Conservation (phyloP, 1,140 invertebrate species). For the Leptopilina boulardi region DNA sequence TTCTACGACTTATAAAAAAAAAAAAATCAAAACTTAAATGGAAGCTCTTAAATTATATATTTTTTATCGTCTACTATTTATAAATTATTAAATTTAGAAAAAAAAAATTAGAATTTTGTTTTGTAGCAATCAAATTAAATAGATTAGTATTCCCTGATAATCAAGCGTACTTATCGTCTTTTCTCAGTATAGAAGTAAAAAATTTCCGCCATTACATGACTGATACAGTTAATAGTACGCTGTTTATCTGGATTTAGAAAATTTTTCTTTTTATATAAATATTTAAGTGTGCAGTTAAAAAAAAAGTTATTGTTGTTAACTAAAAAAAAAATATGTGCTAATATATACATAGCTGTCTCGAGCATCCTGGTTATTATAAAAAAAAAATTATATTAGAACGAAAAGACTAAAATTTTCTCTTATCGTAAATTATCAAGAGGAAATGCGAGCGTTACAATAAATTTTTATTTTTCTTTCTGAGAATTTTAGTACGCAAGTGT, state of each 20-base stretch:
- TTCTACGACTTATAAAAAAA: neutral
- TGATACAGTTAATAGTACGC: no score
- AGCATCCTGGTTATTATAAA: neutral
- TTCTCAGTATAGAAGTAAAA: no score
- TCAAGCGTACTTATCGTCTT: no score
- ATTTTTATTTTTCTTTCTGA: conserved; percentile 38
- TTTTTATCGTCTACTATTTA: no score
- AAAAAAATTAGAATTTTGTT: no score
- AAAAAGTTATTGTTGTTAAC: neutral
- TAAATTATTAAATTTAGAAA: no score
- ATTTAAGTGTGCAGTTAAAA: neutral
- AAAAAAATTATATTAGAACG: neutral
- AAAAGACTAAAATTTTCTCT: conserved; percentile 36
- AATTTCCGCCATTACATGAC: no score
- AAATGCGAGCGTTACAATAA: conserved; percentile 47
- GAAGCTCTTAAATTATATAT: no score
- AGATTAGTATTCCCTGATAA: no score
- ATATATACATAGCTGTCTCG: neutral
- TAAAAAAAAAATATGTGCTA: neutral
- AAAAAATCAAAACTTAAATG: neutral
- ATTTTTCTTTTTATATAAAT: neutral
- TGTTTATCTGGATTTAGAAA: neutral
- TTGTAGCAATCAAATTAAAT: no score
- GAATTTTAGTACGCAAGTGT: conserved; percentile 54
- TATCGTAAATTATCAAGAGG: conserved; percentile 49